Evolutionary conservation across 2,888 invertebrate species (phyloP), one percentile per base, ranked within the genome.

Genomic region (Clivina fossor): DNA sequence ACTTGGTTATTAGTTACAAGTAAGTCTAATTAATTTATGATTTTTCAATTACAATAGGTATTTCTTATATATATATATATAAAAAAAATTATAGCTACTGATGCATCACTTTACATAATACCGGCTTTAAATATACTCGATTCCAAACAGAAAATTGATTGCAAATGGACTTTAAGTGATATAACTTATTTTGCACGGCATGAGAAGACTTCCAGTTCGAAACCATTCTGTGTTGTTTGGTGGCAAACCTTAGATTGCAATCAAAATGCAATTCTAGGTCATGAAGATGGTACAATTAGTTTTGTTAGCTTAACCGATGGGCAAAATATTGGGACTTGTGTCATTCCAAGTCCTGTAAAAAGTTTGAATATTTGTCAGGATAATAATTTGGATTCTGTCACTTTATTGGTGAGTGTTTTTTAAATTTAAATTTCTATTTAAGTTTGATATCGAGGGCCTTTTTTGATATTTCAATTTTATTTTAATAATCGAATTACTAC

Each of bases 191-290:
- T 79, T 63, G 71, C 75, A 30, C 72, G 68, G 53, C 70, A 70
- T 56, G 58, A 63, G 19, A 66, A 68, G 63, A 69, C 65, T 9
- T 71, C 72, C 15, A 69, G 71, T 50, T 63, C 66, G 3, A 77
- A 75, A 60, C 85, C 88, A 2, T 76, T 82, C 8, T 81, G 82
- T 54, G 78, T 84, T 4, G 81, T 83, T 8, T 89, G 89, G 86
- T 90, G 90, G 90, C 81, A 87, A 62, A 88, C 88, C 8, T 75
- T 82, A 59, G 85, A 85, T 64, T 84, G 83, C 24, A 81, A 86
- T 61, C 85, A 84, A 67, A 79, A 86, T 62, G 80, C 85, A 38
- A 79, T 86, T 58, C 80, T 86, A 63, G 86, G 85, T n/a, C 84
- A 84, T 63, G 84, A 85, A 28, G 78, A 77, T 67, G 80, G 80